These are phyloP conservation scores for Dicyrtomina minuta DNA, from an alignment of 2,888 invertebrate species.

Conservation along the genomic window DNA sequence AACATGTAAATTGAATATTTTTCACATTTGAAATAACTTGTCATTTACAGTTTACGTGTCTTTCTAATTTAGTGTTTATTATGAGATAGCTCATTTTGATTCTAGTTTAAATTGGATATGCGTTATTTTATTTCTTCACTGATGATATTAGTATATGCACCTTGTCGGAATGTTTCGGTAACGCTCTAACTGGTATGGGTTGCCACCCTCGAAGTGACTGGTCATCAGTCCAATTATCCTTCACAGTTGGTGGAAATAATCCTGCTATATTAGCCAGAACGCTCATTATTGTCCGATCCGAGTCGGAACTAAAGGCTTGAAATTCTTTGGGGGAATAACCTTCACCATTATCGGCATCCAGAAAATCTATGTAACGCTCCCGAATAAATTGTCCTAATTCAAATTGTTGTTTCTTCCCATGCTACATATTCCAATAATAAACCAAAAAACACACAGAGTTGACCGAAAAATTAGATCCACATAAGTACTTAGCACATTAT, in stretches of 20 bases:
- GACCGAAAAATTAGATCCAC: not conserved
- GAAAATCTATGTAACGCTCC: conserved; percentile 64
- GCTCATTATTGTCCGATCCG: conserved; percentile 83
- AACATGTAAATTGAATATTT: too few species aligned
- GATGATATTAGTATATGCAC: too few species aligned
- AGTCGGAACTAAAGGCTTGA: conserved; percentile 68
- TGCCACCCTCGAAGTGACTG: conserved; percentile 54
- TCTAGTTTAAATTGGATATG: too few species aligned
- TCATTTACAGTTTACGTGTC: too few species aligned
- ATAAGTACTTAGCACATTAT: not conserved
- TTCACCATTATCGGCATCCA: conserved; percentile 26
- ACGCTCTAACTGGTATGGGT: conserved; percentile 42
- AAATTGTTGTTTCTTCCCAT: conserved; percentile 58
- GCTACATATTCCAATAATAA: conserved; percentile 41
- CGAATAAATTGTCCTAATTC: conserved; percentile 72
- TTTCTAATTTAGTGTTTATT: too few species aligned
- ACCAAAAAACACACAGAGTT: too few species aligned
- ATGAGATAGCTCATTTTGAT: too few species aligned
- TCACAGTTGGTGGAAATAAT: conserved; percentile 62
- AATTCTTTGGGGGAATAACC: conserved; percentile 57
- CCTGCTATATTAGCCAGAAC: conserved; percentile 78
- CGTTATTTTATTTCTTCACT: too few species aligned
- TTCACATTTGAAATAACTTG: too few species aligned
- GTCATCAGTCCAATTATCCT: conserved; percentile 64
- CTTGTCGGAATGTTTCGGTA: conserved; percentile 17